These are phyloP conservation scores for Pachydiplax longipennis DNA, from an alignment of 2,888 invertebrate species.

Conservation along the genomic window DNA sequence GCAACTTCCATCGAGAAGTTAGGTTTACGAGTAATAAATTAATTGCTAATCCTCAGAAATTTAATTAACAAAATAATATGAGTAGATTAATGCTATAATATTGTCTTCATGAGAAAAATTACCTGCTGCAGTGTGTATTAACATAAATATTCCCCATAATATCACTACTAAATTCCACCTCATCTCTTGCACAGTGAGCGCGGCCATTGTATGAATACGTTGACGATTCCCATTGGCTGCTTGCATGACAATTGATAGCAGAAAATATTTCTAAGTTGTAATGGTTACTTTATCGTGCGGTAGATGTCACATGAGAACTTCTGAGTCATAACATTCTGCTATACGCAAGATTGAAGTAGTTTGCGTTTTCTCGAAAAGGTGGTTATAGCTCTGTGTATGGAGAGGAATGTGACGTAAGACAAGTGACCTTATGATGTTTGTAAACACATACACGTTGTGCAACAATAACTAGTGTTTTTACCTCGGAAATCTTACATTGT, in stretches of 20 bases:
- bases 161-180: not conserved
- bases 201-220: constrained; percentile 38
- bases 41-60: too few relatives aligned
- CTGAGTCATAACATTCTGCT: not conserved
- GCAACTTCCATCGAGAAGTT: too few relatives aligned
- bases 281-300: not conserved
- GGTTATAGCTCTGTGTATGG: constrained; percentile 10
- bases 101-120: not conserved
- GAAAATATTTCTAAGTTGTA: not conserved
- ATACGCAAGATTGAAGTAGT: constrained; percentile 11
- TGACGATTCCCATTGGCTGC: constrained; percentile 4
- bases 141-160: constrained; percentile 8
- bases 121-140: not conserved
- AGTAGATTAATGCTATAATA: not conserved
- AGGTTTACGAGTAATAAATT: too few relatives aligned
- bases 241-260: not conserved
- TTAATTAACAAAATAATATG: not conserved
- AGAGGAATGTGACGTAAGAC: constrained; percentile 52
- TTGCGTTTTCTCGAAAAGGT: constrained; percentile 39
- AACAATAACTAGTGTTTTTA: constrained; percentile 28
- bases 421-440: constrained; percentile 79
- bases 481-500: not conserved
- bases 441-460: constrained; percentile 75
- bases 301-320: not conserved
- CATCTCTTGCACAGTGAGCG: constrained; percentile 9